These are phyloP conservation scores for Ammodytes marinus DNA, from an alignment of 2,113 vertebrate species.

Conservation along the genomic window DNA sequence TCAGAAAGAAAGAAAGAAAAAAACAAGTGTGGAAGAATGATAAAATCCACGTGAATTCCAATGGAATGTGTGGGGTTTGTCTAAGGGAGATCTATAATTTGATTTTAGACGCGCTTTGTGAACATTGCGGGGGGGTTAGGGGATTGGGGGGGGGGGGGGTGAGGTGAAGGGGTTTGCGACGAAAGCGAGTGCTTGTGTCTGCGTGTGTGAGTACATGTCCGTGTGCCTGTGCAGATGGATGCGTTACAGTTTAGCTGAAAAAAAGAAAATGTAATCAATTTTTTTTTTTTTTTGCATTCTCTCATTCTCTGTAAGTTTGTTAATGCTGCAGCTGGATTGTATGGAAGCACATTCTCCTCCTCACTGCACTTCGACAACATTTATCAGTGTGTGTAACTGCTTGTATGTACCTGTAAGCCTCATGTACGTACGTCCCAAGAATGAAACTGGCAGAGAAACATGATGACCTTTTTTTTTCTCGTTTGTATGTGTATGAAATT, in stretches of 20 bases:
- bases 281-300: slow-evolving; percentile 47
- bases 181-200: slow-evolving; percentile 52
- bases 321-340: slow-evolving; percentile 66
- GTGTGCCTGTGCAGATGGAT: slow-evolving; percentile 72
- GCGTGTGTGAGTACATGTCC: slow-evolving; percentile 57
- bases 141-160: not conserved
- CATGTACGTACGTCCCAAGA: slow-evolving; percentile 44
- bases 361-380: slow-evolving; percentile 53
- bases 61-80: slow-evolving; percentile 82
- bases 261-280: slow-evolving; percentile 48
- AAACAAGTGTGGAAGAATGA: slow-evolving; percentile 47
- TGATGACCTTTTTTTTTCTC: slow-evolving; percentile 15
- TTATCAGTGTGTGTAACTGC: slow-evolving; percentile 56
- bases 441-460: slow-evolving; percentile 22
- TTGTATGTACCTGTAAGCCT: slow-evolving; percentile 46
- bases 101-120: slow-evolving; percentile 81
- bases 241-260: slow-evolving; percentile 62
- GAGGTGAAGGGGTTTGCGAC: not conserved
- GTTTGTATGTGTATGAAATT: slow-evolving; percentile 42
- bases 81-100: slow-evolving; percentile 71
- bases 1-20: slow-evolving; percentile 1
- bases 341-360: slow-evolving; percentile 66
- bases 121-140: slow-evolving; percentile 48
- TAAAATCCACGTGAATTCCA: slow-evolving; percentile 80
- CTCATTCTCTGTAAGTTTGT: slow-evolving; percentile 61